phyloP scores from a whole-genome alignment of 1,140 invertebrate genomes.

The Piezodorus guildinii region DNA sequence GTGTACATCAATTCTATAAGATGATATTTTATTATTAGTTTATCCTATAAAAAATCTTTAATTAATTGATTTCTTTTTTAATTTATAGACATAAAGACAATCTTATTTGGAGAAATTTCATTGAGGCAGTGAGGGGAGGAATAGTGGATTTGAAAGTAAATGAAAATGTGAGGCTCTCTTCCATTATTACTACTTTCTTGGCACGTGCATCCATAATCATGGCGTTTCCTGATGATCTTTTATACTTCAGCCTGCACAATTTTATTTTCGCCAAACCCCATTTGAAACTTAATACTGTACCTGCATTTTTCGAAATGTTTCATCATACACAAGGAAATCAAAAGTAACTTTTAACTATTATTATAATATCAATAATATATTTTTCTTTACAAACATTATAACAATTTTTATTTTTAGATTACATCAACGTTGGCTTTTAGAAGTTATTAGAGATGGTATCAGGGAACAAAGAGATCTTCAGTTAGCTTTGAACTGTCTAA shows the following conservation, averaged over 20 bases:
- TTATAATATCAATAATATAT: no score
- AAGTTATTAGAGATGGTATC: slow-evolving; percentile 52
- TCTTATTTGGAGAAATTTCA: slow-evolving; percentile 37
- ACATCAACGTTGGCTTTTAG: slow-evolving; percentile 55
- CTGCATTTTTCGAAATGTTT: slow-evolving; percentile 61
- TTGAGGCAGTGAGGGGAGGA: slow-evolving; percentile 41
- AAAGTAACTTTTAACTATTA: neutral
- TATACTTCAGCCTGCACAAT: slow-evolving; percentile 53
- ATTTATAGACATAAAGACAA: slow-evolving; percentile 12
- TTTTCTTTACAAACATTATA: no score
- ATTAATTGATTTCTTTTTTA: no score
- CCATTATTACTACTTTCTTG: slow-evolving; percentile 55
- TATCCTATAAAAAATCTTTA: no score
- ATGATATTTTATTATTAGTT: no score
- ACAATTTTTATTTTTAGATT: slow-evolving; percentile 25
- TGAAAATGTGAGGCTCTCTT: slow-evolving; percentile 44
- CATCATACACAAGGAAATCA: slow-evolving; percentile 51
- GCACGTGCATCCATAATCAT: slow-evolving; percentile 49
- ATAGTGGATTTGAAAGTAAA: slow-evolving; percentile 35
- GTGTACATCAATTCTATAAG: no score
- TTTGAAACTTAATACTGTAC: slow-evolving; percentile 55
- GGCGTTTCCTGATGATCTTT: slow-evolving; percentile 49
- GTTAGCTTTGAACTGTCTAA: slow-evolving; percentile 42
- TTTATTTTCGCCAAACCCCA: slow-evolving; percentile 58
- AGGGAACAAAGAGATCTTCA: slow-evolving; percentile 43